Base-by-base conservation (phyloP, 2,797 vertebrate species). In the Alcedo quadribrachys region DNA sequence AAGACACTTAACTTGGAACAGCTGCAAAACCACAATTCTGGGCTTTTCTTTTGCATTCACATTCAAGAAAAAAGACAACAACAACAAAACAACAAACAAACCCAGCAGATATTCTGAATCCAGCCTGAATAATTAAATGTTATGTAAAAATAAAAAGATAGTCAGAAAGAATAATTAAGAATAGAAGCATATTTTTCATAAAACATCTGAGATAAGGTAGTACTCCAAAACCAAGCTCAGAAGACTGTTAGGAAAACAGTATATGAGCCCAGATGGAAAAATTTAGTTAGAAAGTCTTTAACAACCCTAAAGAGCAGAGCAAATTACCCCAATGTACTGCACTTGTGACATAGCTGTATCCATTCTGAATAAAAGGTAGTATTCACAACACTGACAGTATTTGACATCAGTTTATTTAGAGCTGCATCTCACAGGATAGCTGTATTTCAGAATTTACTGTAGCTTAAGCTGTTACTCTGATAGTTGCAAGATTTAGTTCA, bases 401-500 rank as follows among this genome's bases (percentile, higher is more conserved):
- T 77, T 62, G 33, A 76, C 43, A 69, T 15, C 17, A 62, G 22
- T 69, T 76, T 85, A 37, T 50, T 57, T 58, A 71, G 87, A 92
- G 33, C 46, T 63, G 35, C 30, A 37, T 19, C 65, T 43, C 30
- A 73, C 43, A 75, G 53, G 50, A 70, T 51, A 82, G 13, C 33
- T 67, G 3, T 45, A 53, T 45, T 81, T 81, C 32, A 67, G 65
- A 84, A 90, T 77, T 91, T 79, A 83, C 69, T 85, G 75, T 70
- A 78, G 43, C 37, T 95, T 74, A 70, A 92, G 28, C 32, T 75
- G 20, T n/a, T 87, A 50, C 51, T 87, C 45, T 69, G 46, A 78
- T 92, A 69, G 81, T 58, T 75, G 61, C 55, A 90, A 87, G 73
- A 91, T 91, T 85, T 79, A 89, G 55, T 53, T 96, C 65, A 80